Evolutionary conservation across 2,888 invertebrate species (phyloP).

Genomic region (Nymphalis c-album): DNA sequence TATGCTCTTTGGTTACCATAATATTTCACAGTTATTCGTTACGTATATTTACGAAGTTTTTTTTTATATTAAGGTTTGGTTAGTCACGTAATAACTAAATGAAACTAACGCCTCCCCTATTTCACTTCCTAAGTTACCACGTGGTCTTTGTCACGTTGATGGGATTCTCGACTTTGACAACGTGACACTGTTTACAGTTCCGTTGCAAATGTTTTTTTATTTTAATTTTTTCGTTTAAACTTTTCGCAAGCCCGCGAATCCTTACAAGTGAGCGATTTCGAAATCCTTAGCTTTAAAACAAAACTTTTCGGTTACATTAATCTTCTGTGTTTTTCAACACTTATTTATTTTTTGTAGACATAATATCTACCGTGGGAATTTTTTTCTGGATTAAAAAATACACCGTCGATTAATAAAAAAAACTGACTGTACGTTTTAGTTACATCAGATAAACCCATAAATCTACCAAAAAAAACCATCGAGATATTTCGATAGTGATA

Average conservation of each 20-base stretch:
- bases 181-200: neutral
- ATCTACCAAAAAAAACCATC: no score
- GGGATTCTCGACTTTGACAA: neutral
- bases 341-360: neutral
- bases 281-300: neutral
- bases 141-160: neutral
- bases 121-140: neutral
- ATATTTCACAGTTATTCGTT: no score
- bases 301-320: no score
- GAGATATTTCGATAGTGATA: no score
- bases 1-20: no score
- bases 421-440: no score
- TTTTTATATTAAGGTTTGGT: no score
- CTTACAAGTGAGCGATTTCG: neutral
- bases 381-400: no score
- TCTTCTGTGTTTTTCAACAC: neutral
- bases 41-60: no score
- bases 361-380: no score
- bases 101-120: neutral
- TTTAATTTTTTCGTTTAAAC: neutral
- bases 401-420: no score
- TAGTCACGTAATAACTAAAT: neutral
- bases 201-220: neutral
- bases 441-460: no score
- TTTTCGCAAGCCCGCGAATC: constrained; percentile 1